A percentile compares a stretch with the other conserved stretches of the same genome.
phyloP scores from a whole-genome alignment of 2,888 invertebrate species.

The Luperina nickerlii region DNA sequence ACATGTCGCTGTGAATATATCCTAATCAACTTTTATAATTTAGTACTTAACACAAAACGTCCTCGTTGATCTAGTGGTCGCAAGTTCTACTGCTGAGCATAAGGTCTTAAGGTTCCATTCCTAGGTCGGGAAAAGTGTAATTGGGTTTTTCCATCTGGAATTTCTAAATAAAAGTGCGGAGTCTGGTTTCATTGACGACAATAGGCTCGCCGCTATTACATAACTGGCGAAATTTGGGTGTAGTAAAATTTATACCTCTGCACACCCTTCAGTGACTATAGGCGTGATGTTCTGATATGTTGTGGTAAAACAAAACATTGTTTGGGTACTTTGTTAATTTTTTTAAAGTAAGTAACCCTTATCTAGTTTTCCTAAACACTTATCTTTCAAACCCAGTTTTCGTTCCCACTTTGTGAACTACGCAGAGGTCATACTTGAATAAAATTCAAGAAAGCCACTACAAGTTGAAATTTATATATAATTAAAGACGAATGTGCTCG shows the following conservation, averaged over 20 bases:
- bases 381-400: not conserved
- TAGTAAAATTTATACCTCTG: no score
- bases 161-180: not conserved
- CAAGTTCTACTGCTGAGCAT: not conserved
- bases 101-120: not conserved
- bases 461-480: conserved; percentile 16
- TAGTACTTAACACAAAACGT: no score
- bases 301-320: not conserved
- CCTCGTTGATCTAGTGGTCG: no score
- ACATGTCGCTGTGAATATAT: no score
- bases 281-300: no score
- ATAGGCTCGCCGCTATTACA: no score
- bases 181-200: not conserved
- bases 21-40: not conserved
- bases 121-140: no score
- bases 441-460: not conserved
- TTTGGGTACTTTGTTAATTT: not conserved
- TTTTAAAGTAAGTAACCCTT: not conserved
- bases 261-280: no score
- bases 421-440: not conserved
- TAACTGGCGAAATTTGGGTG: no score
- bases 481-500: conserved; percentile 15
- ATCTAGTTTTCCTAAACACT: not conserved
- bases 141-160: not conserved
- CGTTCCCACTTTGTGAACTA: not conserved